Evolutionary conservation across 2,888 invertebrate species (phyloP).

Genomic region (Ceriagrion tenellum): DNA sequence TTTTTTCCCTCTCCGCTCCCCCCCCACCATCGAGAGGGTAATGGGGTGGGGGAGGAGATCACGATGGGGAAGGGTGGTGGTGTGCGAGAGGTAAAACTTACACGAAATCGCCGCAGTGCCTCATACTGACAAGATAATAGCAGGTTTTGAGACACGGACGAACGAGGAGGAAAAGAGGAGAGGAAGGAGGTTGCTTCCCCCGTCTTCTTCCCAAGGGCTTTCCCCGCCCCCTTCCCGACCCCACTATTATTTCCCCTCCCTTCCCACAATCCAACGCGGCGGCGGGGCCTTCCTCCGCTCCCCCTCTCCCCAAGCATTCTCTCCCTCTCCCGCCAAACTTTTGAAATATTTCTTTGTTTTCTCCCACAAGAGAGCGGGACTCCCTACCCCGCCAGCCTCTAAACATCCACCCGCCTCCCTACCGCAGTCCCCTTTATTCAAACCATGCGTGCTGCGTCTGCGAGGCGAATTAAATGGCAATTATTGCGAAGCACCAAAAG

Average conservation of each 20-base stretch:
- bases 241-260: slow-evolving; percentile 19
- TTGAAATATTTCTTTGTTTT: slow-evolving; percentile 66
- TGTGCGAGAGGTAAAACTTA: slow-evolving; percentile 66
- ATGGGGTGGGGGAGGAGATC: background rate
- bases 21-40: background rate
- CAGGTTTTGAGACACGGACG: slow-evolving; percentile 68
- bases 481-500: slow-evolving; percentile 35
- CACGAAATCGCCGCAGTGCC: slow-evolving; percentile 68
- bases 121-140: slow-evolving; percentile 69
- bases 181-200: background rate
- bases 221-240: slow-evolving; percentile 1
- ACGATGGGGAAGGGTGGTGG: background rate
- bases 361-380: background rate
- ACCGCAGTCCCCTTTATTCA: background rate
- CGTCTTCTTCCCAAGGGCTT: background rate
- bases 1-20: slow-evolving; percentile 7
- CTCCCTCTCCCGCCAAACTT: slow-evolving; percentile 36
- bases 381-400: background rate
- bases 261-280: background rate
- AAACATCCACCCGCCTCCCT: background rate
- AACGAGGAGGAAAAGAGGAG: slow-evolving; percentile 21
- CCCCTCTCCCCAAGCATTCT: background rate
- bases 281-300: background rate
- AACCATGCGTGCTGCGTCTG: background rate
- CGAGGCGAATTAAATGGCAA: slow-evolving; percentile 57